Evolutionary conservation across 2,888 invertebrate species (phyloP), one percentile per base, ranked within the genome.

Genomic region (Thalpophila matura): DNA sequence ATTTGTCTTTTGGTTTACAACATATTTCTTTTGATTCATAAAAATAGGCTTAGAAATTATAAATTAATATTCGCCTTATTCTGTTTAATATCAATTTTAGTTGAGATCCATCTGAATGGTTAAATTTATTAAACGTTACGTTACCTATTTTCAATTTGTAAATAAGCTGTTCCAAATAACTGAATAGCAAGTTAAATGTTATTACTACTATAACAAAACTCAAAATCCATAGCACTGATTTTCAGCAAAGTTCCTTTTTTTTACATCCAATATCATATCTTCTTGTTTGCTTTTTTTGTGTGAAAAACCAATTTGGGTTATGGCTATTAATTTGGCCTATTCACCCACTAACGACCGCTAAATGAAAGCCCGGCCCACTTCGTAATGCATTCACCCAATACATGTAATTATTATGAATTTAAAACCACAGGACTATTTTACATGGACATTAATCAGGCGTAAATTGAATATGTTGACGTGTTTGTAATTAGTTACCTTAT

Each of bases 391-490:
- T 60, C 20, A 20, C 12, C 29, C 46, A 64, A 64, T 69, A 74
- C 35, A 37, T 68, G 63, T 60, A 63, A 68, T 68, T 47, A 73
- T 57, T 64, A 58, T 60, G 59, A 51, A 60, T 47, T 50, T 29
- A 66, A 55, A 59, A 62, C 54, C 42, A 18, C 46, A 50, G 7
- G 24, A 38, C 42, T 27, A 27, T 24, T 43, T 18, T 40, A 57
- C 54, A 49, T 20, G 10, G 24, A 37, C 42, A 40, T 47, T 51
- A 38, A 68, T 60, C 56, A 40, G 27, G 16, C 35, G 20, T 46
- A 29, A 51, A 67, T 54, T 72, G 38, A 45, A 74, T 53, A 43
- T 40, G 20, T 14, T 40, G 29, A 33, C 31, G 29, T 5, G 9
- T 35, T 38, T 37, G 2, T 40, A 46, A 61, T 70, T 70, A 58